These are phyloP conservation scores for Biston betularia DNA, from an alignment of 2,888 invertebrate genomes.

Conservation along the genomic window DNA sequence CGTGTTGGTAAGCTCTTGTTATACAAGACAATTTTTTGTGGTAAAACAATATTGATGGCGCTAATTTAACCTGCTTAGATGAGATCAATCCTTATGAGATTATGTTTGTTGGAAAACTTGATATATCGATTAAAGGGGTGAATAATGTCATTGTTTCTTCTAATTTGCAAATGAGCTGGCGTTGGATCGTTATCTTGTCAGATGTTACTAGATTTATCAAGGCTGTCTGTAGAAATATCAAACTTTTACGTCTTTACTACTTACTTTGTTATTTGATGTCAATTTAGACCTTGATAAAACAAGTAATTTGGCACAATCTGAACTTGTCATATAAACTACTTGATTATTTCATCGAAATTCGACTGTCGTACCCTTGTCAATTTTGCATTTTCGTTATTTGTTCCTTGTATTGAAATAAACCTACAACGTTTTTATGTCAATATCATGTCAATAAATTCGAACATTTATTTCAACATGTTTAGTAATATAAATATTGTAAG, in stretches of 20 bases:
- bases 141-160: too few relatives aligned
- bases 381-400: constrained; percentile 53
- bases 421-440: constrained; percentile 2
- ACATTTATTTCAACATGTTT: too few relatives aligned
- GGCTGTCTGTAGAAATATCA: background rate
- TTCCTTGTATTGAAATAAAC: constrained; percentile 31
- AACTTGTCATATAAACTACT: constrained; percentile 48
- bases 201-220: background rate
- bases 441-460: background rate
- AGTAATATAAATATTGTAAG: too few relatives aligned
- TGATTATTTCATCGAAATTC: constrained; percentile 49
- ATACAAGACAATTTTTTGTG: too few relatives aligned
- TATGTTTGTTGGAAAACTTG: too few relatives aligned
- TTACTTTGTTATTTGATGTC: background rate
- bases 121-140: too few relatives aligned
- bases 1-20: background rate
- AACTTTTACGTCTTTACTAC: too few relatives aligned
- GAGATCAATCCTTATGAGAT: too few relatives aligned
- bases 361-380: constrained; percentile 69
- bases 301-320: constrained; percentile 44
- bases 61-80: too few relatives aligned
- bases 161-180: too few relatives aligned
- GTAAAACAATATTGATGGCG: too few relatives aligned
- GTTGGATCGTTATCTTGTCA: too few relatives aligned
- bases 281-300: constrained; percentile 3